A percentile compares a stretch with the other conserved stretches of the same genome.
phyloP scores from a whole-genome alignment of 2,113 vertebrate species.

The Rutilus rutilus region DNA sequence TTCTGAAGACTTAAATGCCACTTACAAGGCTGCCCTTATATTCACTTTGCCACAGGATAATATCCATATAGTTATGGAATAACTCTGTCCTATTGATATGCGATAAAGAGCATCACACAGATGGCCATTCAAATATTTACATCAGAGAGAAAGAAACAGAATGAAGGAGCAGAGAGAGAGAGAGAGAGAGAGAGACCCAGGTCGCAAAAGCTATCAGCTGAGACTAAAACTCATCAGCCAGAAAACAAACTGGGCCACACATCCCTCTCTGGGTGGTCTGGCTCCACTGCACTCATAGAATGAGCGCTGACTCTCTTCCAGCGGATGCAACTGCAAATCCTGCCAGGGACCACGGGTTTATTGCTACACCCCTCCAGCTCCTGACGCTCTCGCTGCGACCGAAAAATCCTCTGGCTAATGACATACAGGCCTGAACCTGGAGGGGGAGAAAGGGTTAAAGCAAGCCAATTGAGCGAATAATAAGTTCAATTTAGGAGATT shows the following conservation, averaged over 20 bases:
- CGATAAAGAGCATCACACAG: neutral
- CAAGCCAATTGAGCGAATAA: conserved; percentile 83
- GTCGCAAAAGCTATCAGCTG: conserved; percentile 43
- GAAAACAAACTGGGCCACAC: conserved; percentile 62
- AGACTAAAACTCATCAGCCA: conserved; percentile 49
- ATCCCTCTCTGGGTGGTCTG: conserved; percentile 74
- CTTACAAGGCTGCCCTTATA: neutral
- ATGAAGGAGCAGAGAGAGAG: conserved; percentile 12
- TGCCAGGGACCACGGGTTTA: conserved; percentile 62
- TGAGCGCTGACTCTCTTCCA: conserved; percentile 65
- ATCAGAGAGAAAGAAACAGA: conserved; percentile 28
- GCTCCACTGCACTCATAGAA: conserved; percentile 55
- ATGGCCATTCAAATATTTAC: conserved; percentile 25
- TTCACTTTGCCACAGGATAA: neutral
- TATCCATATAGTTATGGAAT: neutral
- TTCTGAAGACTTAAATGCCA: neutral
- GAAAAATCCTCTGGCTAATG: conserved; percentile 73
- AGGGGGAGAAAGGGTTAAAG: conserved; percentile 73
- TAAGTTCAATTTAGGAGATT: conserved; percentile 82
- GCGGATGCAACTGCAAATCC: conserved; percentile 59
- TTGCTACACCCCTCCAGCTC: conserved; percentile 66
- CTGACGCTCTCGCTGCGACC: conserved; percentile 50
- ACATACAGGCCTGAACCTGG: conserved; percentile 77
- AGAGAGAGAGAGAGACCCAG: conserved; percentile 23
- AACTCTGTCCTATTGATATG: conserved; percentile 7